phyloP scores from a whole-genome alignment of 2,888 invertebrate species.

The Acholoe squamosa region DNA sequence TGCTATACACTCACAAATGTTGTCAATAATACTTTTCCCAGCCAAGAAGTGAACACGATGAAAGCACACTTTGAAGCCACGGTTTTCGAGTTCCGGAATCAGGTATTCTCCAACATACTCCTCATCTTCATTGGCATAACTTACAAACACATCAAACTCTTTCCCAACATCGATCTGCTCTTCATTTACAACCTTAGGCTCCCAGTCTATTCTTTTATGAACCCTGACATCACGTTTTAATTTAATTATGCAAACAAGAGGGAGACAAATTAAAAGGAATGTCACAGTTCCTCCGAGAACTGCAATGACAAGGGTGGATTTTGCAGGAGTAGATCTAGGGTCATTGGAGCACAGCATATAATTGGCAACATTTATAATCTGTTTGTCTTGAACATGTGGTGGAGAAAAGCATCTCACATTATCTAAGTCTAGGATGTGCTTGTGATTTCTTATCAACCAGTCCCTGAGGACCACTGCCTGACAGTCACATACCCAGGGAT shows the following conservation, averaged over 20 bases:
- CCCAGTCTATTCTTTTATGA: not conserved
- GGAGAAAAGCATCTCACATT: not conserved
- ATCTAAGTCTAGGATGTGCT: not conserved
- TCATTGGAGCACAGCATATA: not conserved
- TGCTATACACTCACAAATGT: not conserved
- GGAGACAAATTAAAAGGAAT: not conserved
- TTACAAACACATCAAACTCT: conserved; percentile 14
- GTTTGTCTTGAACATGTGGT: not conserved
- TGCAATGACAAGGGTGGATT: not conserved
- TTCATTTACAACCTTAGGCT: not conserved
- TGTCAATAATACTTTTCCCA: not conserved
- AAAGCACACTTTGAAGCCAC: not conserved
- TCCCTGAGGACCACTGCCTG: not conserved
- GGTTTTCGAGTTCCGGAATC: not conserved
- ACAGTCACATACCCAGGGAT: conserved; percentile 10
- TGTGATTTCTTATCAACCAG: not conserved
- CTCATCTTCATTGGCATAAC: not conserved
- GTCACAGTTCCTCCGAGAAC: not conserved
- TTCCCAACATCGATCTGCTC: not conserved
- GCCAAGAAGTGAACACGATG: not conserved
- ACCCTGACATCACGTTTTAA: not conserved
- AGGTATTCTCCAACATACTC: not conserved
- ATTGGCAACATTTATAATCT: not conserved
- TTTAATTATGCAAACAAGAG: not conserved
- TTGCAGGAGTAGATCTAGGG: not conserved